Conservation (phyloP, 92 coral and sea anemone genomes). For the Pocillopora grandis region DNA sequence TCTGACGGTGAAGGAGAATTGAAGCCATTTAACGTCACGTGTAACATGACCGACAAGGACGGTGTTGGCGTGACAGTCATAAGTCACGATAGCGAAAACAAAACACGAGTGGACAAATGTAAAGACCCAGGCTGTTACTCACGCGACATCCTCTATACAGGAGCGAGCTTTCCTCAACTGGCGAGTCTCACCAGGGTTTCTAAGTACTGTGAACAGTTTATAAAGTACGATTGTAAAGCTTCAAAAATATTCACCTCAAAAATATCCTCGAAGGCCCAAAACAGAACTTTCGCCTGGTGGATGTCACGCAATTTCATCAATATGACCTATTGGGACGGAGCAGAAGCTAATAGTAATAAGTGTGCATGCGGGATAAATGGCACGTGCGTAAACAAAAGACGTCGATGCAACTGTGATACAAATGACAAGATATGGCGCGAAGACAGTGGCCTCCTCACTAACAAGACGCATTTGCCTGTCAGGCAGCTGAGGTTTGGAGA, state of each 20-base stretch:
- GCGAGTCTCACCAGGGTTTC: neutral
- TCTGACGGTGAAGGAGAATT: conserved; percentile 16
- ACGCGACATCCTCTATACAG: neutral
- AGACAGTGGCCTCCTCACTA: conserved; percentile 13
- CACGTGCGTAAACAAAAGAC: neutral
- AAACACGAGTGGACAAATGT: neutral
- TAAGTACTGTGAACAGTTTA: neutral
- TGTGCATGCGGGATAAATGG: conserved; percentile 56
- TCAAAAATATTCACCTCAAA: neutral
- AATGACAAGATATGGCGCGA: neutral
- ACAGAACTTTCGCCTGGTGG: neutral
- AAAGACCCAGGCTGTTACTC: neutral
- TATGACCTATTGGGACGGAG: conserved; percentile 31
- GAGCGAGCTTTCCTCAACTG: neutral
- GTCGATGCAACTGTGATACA: neutral
- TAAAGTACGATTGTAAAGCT: conserved; percentile 37
- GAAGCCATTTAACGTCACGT: conserved; percentile 8
- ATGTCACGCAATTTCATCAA: conserved; percentile 13
- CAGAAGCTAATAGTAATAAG: neutral
- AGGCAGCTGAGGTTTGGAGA: conserved; percentile 1
- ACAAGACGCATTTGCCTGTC: neutral
- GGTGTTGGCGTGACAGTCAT: conserved; percentile 32
- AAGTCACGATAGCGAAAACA: conserved; percentile 30
- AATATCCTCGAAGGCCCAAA: no score
- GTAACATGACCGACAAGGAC: conserved; percentile 18